Base-by-base conservation (phyloP, 2,113 vertebrate species). In the Propithecus coquereli region DNA sequence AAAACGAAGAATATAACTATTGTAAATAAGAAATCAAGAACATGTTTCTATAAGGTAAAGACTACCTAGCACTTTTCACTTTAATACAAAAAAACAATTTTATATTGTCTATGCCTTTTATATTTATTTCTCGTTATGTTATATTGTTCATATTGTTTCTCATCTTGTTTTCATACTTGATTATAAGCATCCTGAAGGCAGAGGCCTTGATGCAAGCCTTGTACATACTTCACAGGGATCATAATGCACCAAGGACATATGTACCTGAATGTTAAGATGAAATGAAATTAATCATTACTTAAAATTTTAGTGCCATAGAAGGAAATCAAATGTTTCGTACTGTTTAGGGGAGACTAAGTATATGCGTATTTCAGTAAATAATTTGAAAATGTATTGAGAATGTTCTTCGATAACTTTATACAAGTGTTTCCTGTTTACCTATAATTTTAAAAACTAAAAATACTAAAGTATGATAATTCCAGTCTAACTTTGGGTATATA, bases 371-470 rank as follows among this genome's bases (percentile, higher is more conserved):
- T 94, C 73, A 89, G 80, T 47, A 85, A 97, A 68, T 63, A 32
- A 86, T 87, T 74, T 37, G 1, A 90, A 95, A 94, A 81, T 87
- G 76, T 96, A 73, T 94, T 92, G 47, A 86, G 71, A 70, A 63
- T 74, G 45, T 81, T 80, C 79, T 95, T 85, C 91, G 79, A 77
- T 90, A 79, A 74, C 12, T 91, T 92, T 0, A 4, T 40, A 65
- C 20, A 87, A 74, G 2, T 89, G 20, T 86, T 88, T 90, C 54
- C 92, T 63, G 3, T 84, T 96, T 92, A 90, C 47, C n/a, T 94
- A 1, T 43, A 43, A 94, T 63, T 88, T 87, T 54, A 90, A 94
- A 96, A 91, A 82, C 40, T 92, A 71, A 86, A 94, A 87, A 80
- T 80, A 90, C 34, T 14, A 61, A 17, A 90, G 32, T 54, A 30